Evolutionary conservation across 2,888 invertebrate species (phyloP).

Genomic region (Aricia artaxerxes): DNA sequence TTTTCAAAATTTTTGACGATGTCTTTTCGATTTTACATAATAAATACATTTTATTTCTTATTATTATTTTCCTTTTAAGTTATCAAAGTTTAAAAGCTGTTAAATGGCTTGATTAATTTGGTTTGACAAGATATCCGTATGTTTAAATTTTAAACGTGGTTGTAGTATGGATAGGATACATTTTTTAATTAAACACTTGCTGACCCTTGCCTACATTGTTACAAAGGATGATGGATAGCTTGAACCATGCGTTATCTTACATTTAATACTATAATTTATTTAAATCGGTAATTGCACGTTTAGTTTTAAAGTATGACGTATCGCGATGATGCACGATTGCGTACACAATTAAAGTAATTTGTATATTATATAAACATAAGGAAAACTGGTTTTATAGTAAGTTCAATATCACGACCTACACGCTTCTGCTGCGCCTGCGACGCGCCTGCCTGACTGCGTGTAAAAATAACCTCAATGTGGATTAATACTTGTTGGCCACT

Average conservation of each 20-base stretch:
- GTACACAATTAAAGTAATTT: conserved; percentile 30
- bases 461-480: conserved; percentile 14
- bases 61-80: too few relatives aligned
- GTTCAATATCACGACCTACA: conserved; percentile 67
- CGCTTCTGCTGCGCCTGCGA: conserved; percentile 43
- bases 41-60: too few relatives aligned
- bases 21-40: too few relatives aligned
- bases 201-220: neutral
- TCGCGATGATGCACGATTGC: conserved; percentile 22
- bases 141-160: neutral
- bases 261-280: neutral
- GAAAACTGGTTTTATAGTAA: conserved; percentile 41
- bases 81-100: too few relatives aligned
- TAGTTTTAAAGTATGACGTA: conserved; percentile 23
- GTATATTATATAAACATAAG: conserved; percentile 32
- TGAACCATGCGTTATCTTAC: neutral
- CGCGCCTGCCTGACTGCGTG: neutral
- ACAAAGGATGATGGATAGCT: neutral
- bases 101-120: too few relatives aligned
- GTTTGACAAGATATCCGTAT: neutral
- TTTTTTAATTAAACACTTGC: neutral
- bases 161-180: neutral
- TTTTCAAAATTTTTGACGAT: too few relatives aligned
- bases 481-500: conserved; percentile 1
- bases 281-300: conserved; percentile 21